These are phyloP conservation scores for Callimorpha dominula DNA, from an alignment of 2,888 invertebrate species.

Conservation along the genomic window DNA sequence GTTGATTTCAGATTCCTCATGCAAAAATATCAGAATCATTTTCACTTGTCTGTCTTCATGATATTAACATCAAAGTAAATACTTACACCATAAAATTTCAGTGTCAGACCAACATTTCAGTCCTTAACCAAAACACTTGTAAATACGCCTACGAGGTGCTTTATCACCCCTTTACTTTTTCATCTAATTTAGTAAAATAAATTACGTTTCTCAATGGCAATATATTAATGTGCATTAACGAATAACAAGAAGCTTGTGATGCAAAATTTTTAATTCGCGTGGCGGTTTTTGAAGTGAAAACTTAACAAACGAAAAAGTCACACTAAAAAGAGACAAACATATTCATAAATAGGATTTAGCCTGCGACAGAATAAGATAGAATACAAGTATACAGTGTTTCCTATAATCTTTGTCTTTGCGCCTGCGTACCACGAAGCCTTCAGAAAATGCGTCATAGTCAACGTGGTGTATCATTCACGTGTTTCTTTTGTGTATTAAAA, in stretches of 20 bases:
- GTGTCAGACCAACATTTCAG: not conserved
- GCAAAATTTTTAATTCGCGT: too few species aligned
- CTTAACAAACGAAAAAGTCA: too few species aligned
- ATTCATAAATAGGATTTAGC: too few species aligned
- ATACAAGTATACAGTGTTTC: too few species aligned
- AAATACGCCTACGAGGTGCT: slow-evolving; percentile 9
- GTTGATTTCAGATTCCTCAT: not conserved
- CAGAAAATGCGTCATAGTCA: too few species aligned
- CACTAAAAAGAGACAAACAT: too few species aligned
- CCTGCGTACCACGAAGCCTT: too few species aligned
- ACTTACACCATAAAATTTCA: not conserved
- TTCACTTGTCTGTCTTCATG: not conserved
- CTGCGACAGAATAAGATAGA: too few species aligned
- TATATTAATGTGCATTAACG: not conserved
- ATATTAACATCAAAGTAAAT: not conserved
- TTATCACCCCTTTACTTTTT: not conserved
- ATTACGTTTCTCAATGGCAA: not conserved
- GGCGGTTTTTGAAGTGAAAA: too few species aligned
- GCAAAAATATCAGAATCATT: not conserved
- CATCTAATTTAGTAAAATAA: not conserved
- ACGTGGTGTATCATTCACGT: too few species aligned
- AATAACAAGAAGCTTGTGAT: not conserved
- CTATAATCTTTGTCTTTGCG: too few species aligned
- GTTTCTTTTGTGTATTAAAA: too few species aligned
- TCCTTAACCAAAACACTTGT: not conserved